Conservation (phyloP, 2,888 invertebrate genomes). For the Ceramica pisi region DNA sequence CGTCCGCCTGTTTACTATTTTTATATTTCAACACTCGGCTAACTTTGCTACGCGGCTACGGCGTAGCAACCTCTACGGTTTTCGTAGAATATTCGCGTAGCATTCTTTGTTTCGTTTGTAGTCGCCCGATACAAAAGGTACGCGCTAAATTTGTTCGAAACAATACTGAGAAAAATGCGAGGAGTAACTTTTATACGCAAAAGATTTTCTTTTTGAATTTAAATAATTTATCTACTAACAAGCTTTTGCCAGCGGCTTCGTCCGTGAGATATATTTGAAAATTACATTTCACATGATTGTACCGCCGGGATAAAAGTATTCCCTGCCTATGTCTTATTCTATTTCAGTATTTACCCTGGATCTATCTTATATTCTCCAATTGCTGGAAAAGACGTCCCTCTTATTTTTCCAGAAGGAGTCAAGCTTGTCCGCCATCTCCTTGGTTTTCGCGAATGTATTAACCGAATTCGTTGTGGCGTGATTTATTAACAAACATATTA, state of each 20-base stretch:
- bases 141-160: slow-evolving; percentile 16
- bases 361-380: no score
- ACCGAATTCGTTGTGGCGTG: neutral
- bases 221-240: neutral
- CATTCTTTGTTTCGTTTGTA: slow-evolving; percentile 18
- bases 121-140: slow-evolving; percentile 5
- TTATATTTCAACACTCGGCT: slow-evolving; percentile 27
- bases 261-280: neutral
- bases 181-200: neutral
- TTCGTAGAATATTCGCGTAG: slow-evolving; percentile 30
- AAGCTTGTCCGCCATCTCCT: no score
- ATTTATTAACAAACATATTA: neutral
- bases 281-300: neutral
- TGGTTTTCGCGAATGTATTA: neutral
- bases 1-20: slow-evolving; percentile 31
- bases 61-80: slow-evolving; percentile 55
- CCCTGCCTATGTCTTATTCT: neutral
- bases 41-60: slow-evolving; percentile 55
- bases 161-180: slow-evolving; percentile 3
- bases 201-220: neutral
- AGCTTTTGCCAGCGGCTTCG: neutral
- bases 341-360: neutral
- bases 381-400: no score
- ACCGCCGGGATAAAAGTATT: neutral
- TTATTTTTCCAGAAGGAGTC: no score